phyloP scores from a whole-genome alignment of 2,113 vertebrate species.

The Genyomyrus donnyi region DNA sequence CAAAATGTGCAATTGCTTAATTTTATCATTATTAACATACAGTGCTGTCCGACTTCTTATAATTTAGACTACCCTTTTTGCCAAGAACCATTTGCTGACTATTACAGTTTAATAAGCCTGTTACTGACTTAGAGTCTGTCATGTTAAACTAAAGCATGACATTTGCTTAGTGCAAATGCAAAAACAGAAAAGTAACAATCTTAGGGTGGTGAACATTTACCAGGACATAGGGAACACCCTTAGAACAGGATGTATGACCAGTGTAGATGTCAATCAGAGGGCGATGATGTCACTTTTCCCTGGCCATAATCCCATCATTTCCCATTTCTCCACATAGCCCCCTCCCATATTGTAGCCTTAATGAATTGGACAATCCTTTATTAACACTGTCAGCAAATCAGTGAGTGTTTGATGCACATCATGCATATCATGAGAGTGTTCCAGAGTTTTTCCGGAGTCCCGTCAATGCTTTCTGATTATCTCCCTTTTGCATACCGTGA shows the following conservation, averaged over 20 bases:
- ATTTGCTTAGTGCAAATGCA: not conserved
- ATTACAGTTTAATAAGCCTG: not conserved
- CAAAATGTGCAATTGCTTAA: not conserved
- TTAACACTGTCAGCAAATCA: not conserved
- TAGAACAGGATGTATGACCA: slow-evolving; percentile 19
- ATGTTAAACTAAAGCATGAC: not conserved
- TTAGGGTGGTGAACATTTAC: slow-evolving; percentile 11
- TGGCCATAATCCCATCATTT: not conserved
- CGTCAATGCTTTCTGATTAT: not conserved
- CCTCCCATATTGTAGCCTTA: not conserved
- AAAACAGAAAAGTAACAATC: not conserved
- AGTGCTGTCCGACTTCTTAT: not conserved
- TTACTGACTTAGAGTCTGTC: not conserved
- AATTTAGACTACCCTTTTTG: not conserved
- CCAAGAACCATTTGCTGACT: not conserved
- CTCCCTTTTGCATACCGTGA: not conserved
- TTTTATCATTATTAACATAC: not conserved
- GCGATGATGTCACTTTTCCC: slow-evolving; percentile 15
- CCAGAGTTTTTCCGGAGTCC: not conserved
- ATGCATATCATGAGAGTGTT: not conserved
- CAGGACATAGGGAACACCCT: slow-evolving; percentile 25
- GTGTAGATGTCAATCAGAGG: slow-evolving; percentile 16
- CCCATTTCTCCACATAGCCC: not conserved
- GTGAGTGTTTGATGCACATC: not conserved
- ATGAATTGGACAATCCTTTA: not conserved